A percentile compares a stretch with the other conserved stretches of the same genome.
These are phyloP conservation scores for Callionymus lyra DNA, from an alignment of 2,113 vertebrate genomes.

Conservation along the genomic window DNA sequence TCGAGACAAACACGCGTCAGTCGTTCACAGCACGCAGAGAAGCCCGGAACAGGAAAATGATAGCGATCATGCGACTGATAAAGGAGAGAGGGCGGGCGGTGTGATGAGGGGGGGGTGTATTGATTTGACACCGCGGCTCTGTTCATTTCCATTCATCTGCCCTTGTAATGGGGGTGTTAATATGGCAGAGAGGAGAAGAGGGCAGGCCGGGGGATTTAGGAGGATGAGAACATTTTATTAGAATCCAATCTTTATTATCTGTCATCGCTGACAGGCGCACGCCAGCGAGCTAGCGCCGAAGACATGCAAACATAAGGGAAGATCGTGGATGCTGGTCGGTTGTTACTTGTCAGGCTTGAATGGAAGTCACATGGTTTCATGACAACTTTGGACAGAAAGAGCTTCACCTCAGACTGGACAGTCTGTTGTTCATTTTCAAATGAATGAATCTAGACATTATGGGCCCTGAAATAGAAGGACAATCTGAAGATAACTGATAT, in stretches of 20 bases:
- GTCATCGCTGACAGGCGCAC: conserved; percentile 23
- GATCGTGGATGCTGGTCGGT: neutral
- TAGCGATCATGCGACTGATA: conserved; percentile 26
- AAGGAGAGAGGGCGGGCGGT: conserved; percentile 29
- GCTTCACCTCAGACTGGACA: too few species aligned
- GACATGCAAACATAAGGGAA: neutral
- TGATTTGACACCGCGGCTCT: conserved; percentile 63
- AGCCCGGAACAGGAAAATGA: conserved; percentile 55
- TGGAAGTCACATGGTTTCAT: too few species aligned
- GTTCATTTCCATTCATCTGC: conserved; percentile 67
- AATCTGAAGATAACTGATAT: too few species aligned
- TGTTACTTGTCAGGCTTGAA: too few species aligned
- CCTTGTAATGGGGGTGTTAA: conserved; percentile 63
- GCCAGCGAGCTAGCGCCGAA: neutral
- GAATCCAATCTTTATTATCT: conserved; percentile 62
- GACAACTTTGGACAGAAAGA: too few species aligned
- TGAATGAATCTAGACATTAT: too few species aligned
- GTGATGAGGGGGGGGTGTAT: conserved; percentile 45
- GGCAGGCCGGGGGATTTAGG: conserved; percentile 45
- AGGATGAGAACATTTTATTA: conserved; percentile 60
- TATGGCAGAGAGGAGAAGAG: conserved; percentile 46
- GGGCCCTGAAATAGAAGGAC: too few species aligned
- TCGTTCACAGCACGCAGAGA: conserved; percentile 53
- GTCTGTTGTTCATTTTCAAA: too few species aligned
- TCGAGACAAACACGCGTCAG: conserved; percentile 58